phyloP scores from a whole-genome alignment of 2,888 invertebrate genomes.

The Oxycera nigricornis region DNA sequence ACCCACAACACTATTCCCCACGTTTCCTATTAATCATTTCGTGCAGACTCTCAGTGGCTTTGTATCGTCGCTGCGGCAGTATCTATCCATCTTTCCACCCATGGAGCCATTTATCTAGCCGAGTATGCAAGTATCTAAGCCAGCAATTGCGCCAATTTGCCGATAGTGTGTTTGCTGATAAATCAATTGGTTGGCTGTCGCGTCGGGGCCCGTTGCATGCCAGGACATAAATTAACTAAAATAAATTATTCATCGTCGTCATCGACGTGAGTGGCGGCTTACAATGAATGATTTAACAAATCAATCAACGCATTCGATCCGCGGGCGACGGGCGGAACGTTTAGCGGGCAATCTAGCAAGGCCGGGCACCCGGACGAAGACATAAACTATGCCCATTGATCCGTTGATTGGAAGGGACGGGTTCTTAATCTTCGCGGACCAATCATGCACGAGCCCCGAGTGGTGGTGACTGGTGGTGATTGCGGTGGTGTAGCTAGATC shows the following conservation, averaged over 20 bases:
- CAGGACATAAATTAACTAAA: slow-evolving; percentile 31
- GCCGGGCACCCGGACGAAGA: background rate
- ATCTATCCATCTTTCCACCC: background rate
- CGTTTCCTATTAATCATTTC: slow-evolving; percentile 8
- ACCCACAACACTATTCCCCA: background rate
- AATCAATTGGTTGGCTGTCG: slow-evolving; percentile 34
- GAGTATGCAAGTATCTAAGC: slow-evolving; percentile 2
- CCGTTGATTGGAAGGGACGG: slow-evolving; percentile 4
- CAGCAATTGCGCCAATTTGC: slow-evolving; percentile 26
- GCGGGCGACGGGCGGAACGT: background rate
- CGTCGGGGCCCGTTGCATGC: slow-evolving; percentile 25
- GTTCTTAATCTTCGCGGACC: background rate
- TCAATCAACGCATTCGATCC: slow-evolving; percentile 21
- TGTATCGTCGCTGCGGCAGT: background rate
- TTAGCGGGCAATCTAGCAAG: background rate
- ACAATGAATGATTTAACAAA: slow-evolving; percentile 34
- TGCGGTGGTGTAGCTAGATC: background rate
- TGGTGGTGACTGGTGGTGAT: background rate
- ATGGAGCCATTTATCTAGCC: background rate
- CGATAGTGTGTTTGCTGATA: slow-evolving; percentile 25
- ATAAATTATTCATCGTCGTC: slow-evolving; percentile 36
- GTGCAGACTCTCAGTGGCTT: background rate
- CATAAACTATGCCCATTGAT: slow-evolving; percentile 20
- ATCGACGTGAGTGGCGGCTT: slow-evolving; percentile 25
- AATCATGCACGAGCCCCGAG: slow-evolving; percentile 3